A percentile compares a stretch with the other conserved stretches of the same genome.
Evolutionary conservation across 2,888 invertebrate genomes (phyloP).

Genomic region (Ophion costatus): DNA sequence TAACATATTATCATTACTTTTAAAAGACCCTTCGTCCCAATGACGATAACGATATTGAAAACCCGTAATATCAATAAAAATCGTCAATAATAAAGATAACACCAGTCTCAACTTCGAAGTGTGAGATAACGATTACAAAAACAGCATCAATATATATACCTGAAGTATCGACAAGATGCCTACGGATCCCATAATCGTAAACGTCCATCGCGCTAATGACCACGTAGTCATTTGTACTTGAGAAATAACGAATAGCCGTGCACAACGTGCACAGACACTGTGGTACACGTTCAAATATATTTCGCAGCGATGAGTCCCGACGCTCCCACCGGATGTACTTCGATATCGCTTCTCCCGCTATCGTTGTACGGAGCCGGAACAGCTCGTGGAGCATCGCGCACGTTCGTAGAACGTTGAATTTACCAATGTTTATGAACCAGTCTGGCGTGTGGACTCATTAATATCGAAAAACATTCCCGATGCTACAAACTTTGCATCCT

Average conservation of each 20-base stretch:
- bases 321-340: conserved; percentile 44
- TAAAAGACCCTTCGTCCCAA: background rate
- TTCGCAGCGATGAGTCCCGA: background rate
- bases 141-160: conserved; percentile 33
- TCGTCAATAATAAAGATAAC: background rate
- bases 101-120: background rate
- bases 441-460: background rate
- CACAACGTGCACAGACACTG: background rate
- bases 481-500: background rate
- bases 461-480: too few species aligned
- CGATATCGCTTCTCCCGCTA: conserved; percentile 45
- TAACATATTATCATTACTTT: conserved; percentile 10
- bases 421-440: background rate
- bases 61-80: background rate
- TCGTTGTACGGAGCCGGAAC: conserved; percentile 13
- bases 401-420: background rate
- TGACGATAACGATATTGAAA: background rate
- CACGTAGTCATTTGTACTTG: conserved; percentile 10
- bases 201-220: conserved; percentile 35
- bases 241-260: background rate
- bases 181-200: conserved; percentile 55
- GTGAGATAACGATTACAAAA: too few species aligned
- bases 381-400: background rate
- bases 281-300: background rate
- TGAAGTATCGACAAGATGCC: conserved; percentile 58